A percentile compares a stretch with the other conserved stretches of the same genome.
These are phyloP conservation scores for Andrena bicolor DNA, from an alignment of 2,888 invertebrate species.

Conservation along the genomic window DNA sequence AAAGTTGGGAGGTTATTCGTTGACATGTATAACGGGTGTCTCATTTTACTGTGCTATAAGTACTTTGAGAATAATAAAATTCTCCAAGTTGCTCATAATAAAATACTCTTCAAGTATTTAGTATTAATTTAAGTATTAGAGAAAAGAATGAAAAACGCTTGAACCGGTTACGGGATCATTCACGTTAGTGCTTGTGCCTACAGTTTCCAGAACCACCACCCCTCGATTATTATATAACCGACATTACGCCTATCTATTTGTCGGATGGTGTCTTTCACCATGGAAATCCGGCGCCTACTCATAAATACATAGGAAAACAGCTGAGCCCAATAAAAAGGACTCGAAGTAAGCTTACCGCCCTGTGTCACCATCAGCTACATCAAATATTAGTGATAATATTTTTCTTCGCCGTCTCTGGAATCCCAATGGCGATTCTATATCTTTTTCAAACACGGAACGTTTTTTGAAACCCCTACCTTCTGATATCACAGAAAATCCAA, in stretches of 20 bases:
- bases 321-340: slow-evolving; percentile 50
- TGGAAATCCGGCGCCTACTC: slow-evolving; percentile 31
- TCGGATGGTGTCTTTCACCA: slow-evolving; percentile 55
- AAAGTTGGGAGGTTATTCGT: too few relatives aligned
- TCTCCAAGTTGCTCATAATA: too few relatives aligned
- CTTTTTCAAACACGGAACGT: neutral
- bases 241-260: slow-evolving; percentile 30
- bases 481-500: too few relatives aligned
- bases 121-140: too few relatives aligned
- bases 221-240: slow-evolving; percentile 50
- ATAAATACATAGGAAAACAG: slow-evolving; percentile 59
- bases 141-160: too few relatives aligned
- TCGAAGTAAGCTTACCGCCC: slow-evolving; percentile 39
- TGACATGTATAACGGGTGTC: too few relatives aligned
- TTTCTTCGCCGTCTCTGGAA: neutral
- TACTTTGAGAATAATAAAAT: too few relatives aligned
- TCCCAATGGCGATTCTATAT: neutral
- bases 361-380: neutral
- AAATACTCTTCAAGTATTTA: too few relatives aligned
- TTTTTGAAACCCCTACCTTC: too few relatives aligned
- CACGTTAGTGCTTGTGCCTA: neutral
- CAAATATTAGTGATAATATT: slow-evolving; percentile 21
- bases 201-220: slow-evolving; percentile 66
- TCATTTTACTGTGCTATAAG: too few relatives aligned
- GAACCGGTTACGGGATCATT: too few relatives aligned